These are phyloP conservation scores for Chrysocyon brachyurus DNA, from an alignment of 2,797 vertebrate species.

Conservation along the genomic window DNA sequence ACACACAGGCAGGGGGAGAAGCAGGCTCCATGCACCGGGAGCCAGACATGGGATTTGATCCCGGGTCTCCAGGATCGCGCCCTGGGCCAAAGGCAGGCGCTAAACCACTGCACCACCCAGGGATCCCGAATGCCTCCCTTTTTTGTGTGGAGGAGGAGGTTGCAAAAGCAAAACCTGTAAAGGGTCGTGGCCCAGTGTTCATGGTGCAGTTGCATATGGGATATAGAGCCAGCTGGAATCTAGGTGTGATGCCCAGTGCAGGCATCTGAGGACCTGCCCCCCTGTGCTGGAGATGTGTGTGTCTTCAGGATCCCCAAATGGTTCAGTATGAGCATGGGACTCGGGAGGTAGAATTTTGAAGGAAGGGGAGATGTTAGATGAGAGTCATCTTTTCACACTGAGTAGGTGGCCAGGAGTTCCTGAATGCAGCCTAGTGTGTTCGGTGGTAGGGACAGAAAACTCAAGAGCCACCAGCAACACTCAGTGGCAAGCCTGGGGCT, in stretches of 20 bases:
- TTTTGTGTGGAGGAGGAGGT: neutral
- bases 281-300: fast-evolving
- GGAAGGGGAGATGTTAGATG: neutral
- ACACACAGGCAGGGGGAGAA: no score
- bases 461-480: fast-evolving
- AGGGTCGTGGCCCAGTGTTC: fast-evolving
- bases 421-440: neutral
- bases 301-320: fast-evolving
- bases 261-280: neutral
- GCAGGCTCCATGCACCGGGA: no score
- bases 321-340: neutral
- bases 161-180: neutral
- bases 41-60: no score
- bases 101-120: no score
- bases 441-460: neutral
- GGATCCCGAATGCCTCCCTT: neutral
- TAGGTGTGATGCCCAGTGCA: fast-evolving
- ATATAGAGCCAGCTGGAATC: neutral
- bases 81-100: no score
- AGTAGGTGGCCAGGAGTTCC: neutral
- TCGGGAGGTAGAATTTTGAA: neutral
- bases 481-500: fast-evolving
- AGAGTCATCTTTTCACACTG: neutral
- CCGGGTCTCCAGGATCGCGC: no score
- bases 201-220: neutral